phyloP scores from a whole-genome alignment of 2,888 invertebrate genomes.

The Agapostemon virescens region DNA sequence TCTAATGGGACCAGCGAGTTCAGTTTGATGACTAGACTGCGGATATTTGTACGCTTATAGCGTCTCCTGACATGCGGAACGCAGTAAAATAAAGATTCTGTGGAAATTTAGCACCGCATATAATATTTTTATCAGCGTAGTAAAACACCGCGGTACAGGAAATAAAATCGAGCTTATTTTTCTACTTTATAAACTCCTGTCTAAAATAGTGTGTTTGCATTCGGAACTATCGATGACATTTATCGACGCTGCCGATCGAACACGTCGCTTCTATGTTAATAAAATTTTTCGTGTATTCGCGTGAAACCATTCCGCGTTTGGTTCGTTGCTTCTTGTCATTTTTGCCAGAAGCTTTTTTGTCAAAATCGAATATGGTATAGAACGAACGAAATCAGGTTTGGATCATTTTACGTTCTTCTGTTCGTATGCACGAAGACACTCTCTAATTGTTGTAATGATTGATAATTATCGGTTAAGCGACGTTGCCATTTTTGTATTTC shows the following conservation, averaged over 20 bases:
- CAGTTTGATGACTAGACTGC: not conserved
- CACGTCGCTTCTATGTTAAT: not conserved
- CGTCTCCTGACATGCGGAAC: not conserved
- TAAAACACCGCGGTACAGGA: not conserved
- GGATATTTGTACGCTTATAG: slow-evolving; percentile 2
- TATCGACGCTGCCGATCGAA: not conserved
- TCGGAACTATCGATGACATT: not conserved
- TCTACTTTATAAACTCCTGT: not conserved
- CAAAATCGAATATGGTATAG: not conserved
- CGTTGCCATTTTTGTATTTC: not conserved
- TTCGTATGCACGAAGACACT: not conserved
- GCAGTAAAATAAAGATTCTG: not conserved
- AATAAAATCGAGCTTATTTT: not conserved
- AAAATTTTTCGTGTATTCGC: not conserved
- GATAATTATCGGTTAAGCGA: not conserved
- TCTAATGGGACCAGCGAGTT: not conserved
- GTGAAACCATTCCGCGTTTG: not conserved
- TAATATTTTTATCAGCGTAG: not conserved
- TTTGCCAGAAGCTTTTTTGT: not conserved
- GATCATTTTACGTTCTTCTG: not conserved
- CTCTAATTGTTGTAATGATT: not conserved
- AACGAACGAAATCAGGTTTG: not conserved
- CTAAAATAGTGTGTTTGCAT: not conserved
- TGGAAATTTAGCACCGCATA: not conserved
- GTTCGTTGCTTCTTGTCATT: not conserved